Evolutionary conservation across 1,140 invertebrate genomes (phyloP), one percentile per base, ranked within the genome.

Genomic region (Melipona quadrifasciata): DNA sequence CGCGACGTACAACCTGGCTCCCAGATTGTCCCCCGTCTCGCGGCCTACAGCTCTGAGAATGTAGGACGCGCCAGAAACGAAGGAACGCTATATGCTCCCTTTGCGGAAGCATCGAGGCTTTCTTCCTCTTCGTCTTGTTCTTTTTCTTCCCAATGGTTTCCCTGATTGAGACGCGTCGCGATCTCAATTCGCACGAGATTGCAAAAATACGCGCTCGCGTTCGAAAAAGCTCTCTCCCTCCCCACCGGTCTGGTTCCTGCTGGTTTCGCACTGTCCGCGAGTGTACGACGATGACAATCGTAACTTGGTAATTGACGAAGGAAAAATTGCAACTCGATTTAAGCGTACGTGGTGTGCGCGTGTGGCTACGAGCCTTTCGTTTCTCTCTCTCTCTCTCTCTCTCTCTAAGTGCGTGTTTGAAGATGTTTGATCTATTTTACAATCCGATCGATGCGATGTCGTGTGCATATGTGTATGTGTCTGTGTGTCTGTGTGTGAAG

Each of bases 251-350:
- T 47, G 39, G 24, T 17, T 14, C n/a, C 6, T 31, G 19, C 34
- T 47, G 39, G 10, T 31, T 27, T 72, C n/a, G 53, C 14, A 57
- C n/a, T 53, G 27, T 51, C 34, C 55, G 55, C 16, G 67, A 57
- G n/a, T 31, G 47, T 19, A 83, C 74, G 65, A 71, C 76, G 8
- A 47, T 14, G 27, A 64, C 61, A 11, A 68, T 47, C 61, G 74
- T 79, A 84, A 34, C 65, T 72, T 79, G 51, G 64, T 84, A 84
- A 84, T 84, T 84, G 82, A 84, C 82, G 75, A 84, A 68, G 82
- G 82, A 61, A 79, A 76, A 70, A 71, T 79, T 84, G 75, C 67
- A 21, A 55, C 64, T 76, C 19, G 81, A 58, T 39, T 51, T 72
- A 12, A 16, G 80, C 82, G 73, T 51, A 71, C 65, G 86, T 72